Base-by-base conservation (phyloP, 2,888 invertebrate species). In the Coelinius sp. region DNA sequence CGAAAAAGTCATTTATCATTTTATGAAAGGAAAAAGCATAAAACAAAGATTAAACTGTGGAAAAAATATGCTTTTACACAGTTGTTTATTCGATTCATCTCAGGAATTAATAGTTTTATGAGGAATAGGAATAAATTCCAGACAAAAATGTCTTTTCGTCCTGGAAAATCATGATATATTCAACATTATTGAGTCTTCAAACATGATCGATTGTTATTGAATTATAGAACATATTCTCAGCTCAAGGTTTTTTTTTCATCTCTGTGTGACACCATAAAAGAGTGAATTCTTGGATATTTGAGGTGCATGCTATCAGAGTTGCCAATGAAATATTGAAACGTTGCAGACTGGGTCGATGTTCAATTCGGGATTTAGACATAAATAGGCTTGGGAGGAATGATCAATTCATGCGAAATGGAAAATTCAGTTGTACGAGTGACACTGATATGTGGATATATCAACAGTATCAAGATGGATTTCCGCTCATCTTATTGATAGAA, bases 321-420 rank as follows among this genome's bases (percentile, higher is more conserved):
- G n/a, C n/a, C n/a, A n/a, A 27, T 56, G n/a, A 56, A 59, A 59
- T 59, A 59, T 35, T 59, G 8, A 59, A 25, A 59, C 8, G 3
- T 10, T 17, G 1, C 10, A 59, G 35, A 59, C 35, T 59, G 59
- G 35, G 35, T 59, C 31, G 35, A 35, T 59, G 7, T 17, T 27
- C 59, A 14, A 31, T 35, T 59, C 6, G 59, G 20, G 12, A 17
- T 31, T 8, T 5, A 7, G 12, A 31, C 17, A 8, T 14, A 59
- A 59, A 59, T 59, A 56, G 27, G n/a, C n/a, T n/a, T n/a, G n/a
- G n/a, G n/a, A n/a, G n/a, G n/a, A n/a, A n/a, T n/a, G n/a, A n/a
- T n/a, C n/a, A n/a, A n/a, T n/a, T n/a, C n/a, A 38, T 2, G 10
- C 8, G 7, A 35, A 35, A 35, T 35, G 35, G 35, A 7, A 35